Evolutionary conservation across 2,113 vertebrate species (phyloP).

Genomic region (Rhinoderma darwinii): DNA sequence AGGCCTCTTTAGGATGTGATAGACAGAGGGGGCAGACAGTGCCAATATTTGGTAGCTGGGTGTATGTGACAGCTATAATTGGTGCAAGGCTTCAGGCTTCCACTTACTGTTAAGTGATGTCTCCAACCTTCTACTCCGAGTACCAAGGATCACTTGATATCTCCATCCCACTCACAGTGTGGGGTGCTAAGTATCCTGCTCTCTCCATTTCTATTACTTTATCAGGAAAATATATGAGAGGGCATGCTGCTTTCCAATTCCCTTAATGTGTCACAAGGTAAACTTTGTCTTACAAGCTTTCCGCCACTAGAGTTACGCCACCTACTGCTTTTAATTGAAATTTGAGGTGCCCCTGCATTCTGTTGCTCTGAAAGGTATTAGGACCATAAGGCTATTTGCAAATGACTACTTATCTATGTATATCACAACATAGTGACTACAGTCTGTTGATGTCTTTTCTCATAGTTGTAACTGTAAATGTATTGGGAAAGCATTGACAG

Average conservation of each 20-base stretch:
- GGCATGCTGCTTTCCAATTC: neutral
- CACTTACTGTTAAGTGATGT: slow-evolving; percentile 39
- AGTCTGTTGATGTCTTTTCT: neutral
- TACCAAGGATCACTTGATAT: neutral
- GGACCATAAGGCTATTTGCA: neutral
- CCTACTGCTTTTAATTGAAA: neutral
- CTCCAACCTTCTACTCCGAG: neutral
- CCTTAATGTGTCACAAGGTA: neutral
- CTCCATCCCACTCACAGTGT: neutral
- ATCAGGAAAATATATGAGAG: neutral
- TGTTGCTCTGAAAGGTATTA: neutral
- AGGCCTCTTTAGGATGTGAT: slow-evolving; percentile 19
- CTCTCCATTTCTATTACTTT: slow-evolving; percentile 2
- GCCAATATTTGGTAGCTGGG: slow-evolving; percentile 13
- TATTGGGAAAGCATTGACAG: neutral
- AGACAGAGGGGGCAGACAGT: neutral
- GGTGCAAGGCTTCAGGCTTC: neutral
- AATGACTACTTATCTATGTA: neutral
- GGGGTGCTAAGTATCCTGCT: slow-evolving; percentile 4
- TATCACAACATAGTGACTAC: neutral
- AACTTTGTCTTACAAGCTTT: slow-evolving; percentile 10
- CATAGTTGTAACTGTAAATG: neutral
- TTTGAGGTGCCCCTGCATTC: neutral
- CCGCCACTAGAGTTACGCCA: neutral
- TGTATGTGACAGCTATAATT: slow-evolving; percentile 44